These are phyloP conservation scores for Drosophila mimetica DNA, from an alignment of 2,888 invertebrate genomes.

Conservation along the genomic window DNA sequence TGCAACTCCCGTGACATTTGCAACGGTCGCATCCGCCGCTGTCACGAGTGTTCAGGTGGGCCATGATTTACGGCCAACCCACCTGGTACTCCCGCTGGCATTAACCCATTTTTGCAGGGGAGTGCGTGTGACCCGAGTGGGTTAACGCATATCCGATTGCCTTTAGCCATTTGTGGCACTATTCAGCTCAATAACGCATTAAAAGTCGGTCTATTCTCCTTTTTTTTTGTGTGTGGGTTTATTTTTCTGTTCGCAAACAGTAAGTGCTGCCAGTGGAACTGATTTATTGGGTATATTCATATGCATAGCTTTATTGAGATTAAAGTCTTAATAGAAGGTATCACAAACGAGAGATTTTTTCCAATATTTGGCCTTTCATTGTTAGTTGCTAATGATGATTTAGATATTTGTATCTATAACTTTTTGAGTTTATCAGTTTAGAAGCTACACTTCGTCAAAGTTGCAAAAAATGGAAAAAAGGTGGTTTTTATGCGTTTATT, in stretches of 20 bases:
- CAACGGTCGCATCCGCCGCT: constrained; percentile 32
- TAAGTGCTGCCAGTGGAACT: constrained; percentile 5
- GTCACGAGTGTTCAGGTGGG: constrained; percentile 34
- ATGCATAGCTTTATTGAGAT: background rate
- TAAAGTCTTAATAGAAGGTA: background rate
- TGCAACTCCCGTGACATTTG: constrained; percentile 41
- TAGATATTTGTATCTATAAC: background rate
- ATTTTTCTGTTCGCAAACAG: background rate
- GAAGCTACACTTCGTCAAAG: too few relatives aligned
- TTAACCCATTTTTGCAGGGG: constrained; percentile 25
- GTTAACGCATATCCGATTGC: constrained; percentile 28
- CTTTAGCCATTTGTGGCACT: constrained; percentile 11
- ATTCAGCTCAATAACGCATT: constrained; percentile 25
- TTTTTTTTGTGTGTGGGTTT: background rate
- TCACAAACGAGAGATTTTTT: background rate
- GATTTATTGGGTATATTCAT: background rate
- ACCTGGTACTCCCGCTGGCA: constrained; percentile 10
- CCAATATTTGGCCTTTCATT: too few relatives aligned
- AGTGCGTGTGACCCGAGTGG: constrained; percentile 15
- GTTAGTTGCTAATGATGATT: background rate
- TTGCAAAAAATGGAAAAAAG: too few relatives aligned
- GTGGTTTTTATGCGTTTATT: too few relatives aligned
- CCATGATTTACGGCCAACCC: constrained; percentile 39
- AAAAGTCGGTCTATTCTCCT: background rate
- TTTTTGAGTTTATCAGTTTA: too few relatives aligned